Base-by-base conservation (phyloP, 2,888 invertebrate species). In the Zeuzera pyrina region DNA sequence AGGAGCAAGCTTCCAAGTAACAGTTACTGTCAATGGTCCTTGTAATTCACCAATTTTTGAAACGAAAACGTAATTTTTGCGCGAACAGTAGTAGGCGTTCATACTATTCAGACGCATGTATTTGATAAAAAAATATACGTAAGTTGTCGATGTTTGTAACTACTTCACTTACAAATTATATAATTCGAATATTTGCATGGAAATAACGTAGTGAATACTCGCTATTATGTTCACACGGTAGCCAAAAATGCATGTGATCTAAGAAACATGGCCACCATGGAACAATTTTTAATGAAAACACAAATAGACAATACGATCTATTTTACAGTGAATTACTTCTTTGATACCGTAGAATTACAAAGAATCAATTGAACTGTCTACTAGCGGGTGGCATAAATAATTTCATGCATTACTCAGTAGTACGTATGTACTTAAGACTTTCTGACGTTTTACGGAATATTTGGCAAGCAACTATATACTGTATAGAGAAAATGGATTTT, bases 361-460 rank as follows among this genome's bases (percentile, higher is more conserved):
- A 64, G 63, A 72, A 71, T 70, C 68, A 71, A 69, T 69, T 67
- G 59, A 67, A 64, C 55, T 57, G 65, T 64, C 64, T 69, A 68
- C 60, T 62, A 69, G 61, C 61, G 70, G 60, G 65, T 69, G 66
- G 67, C 70, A 70, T 73, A 66, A 73, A 74, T 77, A 72, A 77
- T 74, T 78, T 77, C 70, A 76, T 74, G 74, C 72, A 76, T 74
- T 77, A 74, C 71, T 70, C 70, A 67, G 74, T 74, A 72, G 73
- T 68, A 73, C 70, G 76, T 77, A 79, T 69, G 79, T 79, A 81
- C 78, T 69, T 79, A 69, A 65, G 76, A 77, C 79, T 81, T 81
- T 79, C 81, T 81, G 81, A 83, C 81, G 79, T 83, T 81, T 79
- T 79, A 81, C 76, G 76, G 79, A 79, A 72, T 79, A 81, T 81